Evolutionary conservation across 2,888 invertebrate genomes (phyloP), one percentile per base, ranked within the genome.

Genomic region (Polietes domitor): DNA sequence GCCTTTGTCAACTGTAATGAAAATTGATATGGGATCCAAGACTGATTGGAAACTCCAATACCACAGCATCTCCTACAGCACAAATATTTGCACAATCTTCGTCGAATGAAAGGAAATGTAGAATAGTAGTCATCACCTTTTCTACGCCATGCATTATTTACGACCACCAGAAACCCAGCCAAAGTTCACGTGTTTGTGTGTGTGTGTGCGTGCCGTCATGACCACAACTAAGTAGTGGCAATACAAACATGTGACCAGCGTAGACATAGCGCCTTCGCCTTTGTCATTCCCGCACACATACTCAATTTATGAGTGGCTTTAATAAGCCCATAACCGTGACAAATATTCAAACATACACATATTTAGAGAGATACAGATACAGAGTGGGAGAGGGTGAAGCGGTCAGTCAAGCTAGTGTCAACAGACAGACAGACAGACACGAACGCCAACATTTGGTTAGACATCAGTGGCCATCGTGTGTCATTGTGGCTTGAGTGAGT

Each of bases 291-390:
- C 7, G 37, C 12, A 12, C 12, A 12, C 12, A 37, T n/a, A 74
- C 21, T 47, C 63, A 82, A 79, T 73, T 79, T 79, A 82, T 71
- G 79, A 82, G 79, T 79, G 63, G 72, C 81, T 79, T 76, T 76
- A 82, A 76, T 85, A 77, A 76, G 82, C 58, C 65, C 81, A 76
- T 68, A 68, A 61, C 17, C 58, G 73, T 77, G 72, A 77, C 19
- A 83, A 73, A 77, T 74, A 74, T 43, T 55, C 17, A 76, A 6
- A 61, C 24, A 6, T 53, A 58, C 15, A 12, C 1, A 41, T 7
- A 9, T n/a, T n/a, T n/a, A n/a, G n/a, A 9, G 10, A 37, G 10
- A 37, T 9, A 37, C 37, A 37, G 1, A 37, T 9, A 9, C 37
- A 37, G 37, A 37, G n/a, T 1, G 37, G 37, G 37, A 37, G 37